Conservation (phyloP, 2,113 vertebrate species). For the Eubucco bourcierii region DNA sequence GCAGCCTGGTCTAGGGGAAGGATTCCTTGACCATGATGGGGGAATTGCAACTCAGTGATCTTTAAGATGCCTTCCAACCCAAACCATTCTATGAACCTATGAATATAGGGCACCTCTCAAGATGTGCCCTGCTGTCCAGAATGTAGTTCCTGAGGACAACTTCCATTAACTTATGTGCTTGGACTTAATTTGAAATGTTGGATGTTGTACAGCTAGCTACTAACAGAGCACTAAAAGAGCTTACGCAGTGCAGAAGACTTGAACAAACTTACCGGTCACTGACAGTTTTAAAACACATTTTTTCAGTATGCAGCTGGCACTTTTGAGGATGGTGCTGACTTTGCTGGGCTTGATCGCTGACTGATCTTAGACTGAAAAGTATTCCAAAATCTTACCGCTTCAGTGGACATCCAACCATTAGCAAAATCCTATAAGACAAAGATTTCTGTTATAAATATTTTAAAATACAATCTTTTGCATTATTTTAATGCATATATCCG, state of each 20-base stretch:
- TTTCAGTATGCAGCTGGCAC: not conserved
- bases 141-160: not conserved
- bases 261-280: not conserved
- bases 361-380: not conserved
- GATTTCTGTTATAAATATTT: not conserved
- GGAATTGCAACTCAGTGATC: no score
- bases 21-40: no score
- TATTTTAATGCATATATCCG: not conserved
- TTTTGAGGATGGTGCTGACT: not conserved
- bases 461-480: not conserved
- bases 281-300: not conserved
- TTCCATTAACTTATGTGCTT: not conserved
- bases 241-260: not conserved
- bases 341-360: not conserved
- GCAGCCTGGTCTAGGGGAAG: no score
- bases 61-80: no score
- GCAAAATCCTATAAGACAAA: not conserved
- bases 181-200: constrained; percentile 8
- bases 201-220: not conserved
- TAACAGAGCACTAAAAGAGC: not conserved
- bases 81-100: no score
- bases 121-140: not conserved
- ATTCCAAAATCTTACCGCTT: not conserved
- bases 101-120: not conserved
- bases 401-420: not conserved